A percentile compares a stretch with the other conserved stretches of the same genome.
Conservation (phyloP, 2,888 invertebrate genomes). For the Sisyra terminalis region DNA sequence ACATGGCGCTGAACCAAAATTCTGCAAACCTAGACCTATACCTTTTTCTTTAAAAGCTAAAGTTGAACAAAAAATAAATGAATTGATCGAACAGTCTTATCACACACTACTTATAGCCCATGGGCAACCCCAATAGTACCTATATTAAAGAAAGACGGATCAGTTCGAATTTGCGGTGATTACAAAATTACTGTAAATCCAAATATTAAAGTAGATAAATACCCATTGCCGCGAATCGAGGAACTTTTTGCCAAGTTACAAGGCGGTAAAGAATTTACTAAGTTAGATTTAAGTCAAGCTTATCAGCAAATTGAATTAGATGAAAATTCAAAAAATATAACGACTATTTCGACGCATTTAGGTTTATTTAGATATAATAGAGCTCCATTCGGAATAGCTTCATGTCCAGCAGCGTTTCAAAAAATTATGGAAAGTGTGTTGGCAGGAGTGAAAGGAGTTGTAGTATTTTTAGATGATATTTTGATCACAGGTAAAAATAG, state of each 20-base stretch:
- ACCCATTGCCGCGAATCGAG: slow-evolving; percentile 11
- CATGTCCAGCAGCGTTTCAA: slow-evolving; percentile 18
- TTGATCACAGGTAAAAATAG: slow-evolving; percentile 13
- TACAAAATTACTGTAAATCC: too few species aligned
- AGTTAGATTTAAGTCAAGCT: slow-evolving; percentile 13
- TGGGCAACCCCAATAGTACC: too few species aligned
- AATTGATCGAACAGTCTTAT: too few species aligned
- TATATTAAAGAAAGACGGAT: slow-evolving; percentile 9
- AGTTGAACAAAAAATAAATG: too few species aligned
- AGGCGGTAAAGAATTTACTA: too few species aligned
- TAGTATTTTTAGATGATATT: slow-evolving; percentile 14
- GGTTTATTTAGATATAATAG: slow-evolving; percentile 16
- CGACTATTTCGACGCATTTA: slow-evolving; percentile 16
- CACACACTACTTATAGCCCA: too few species aligned
- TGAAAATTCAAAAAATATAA: slow-evolving; percentile 13
- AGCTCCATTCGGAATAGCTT: slow-evolving; percentile 17
- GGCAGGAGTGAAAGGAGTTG: slow-evolving; percentile 12
- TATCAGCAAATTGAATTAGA: slow-evolving; percentile 15
- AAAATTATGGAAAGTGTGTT: slow-evolving; percentile 18
- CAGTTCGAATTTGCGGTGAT: too few species aligned
- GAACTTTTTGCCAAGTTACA: slow-evolving; percentile 11
- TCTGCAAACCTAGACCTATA: too few species aligned
- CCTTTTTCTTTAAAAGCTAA: too few species aligned
- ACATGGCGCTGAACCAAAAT: slow-evolving; percentile 9
- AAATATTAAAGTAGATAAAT: slow-evolving; percentile 9